phyloP scores from a whole-genome alignment of 2,888 invertebrate genomes.

The Archips xylosteana region DNA sequence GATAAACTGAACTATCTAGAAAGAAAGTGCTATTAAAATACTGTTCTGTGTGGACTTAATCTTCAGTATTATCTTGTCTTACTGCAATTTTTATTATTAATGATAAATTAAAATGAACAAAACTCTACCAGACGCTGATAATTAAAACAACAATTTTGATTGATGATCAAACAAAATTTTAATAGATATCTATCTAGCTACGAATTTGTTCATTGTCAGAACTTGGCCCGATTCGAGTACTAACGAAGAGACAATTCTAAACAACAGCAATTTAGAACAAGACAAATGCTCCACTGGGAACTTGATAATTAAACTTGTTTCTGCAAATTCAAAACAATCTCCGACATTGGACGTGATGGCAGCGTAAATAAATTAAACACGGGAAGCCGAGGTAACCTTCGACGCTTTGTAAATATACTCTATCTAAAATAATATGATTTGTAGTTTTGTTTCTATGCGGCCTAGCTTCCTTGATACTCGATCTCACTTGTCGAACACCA shows the following conservation, averaged over 20 bases:
- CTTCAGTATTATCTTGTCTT: no score
- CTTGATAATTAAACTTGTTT: conserved; percentile 29
- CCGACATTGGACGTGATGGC: conserved; percentile 16
- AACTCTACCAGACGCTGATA: neutral
- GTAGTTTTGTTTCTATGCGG: neutral
- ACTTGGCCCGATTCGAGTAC: conserved; percentile 16
- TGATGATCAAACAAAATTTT: conserved; percentile 4
- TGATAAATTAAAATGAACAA: neutral
- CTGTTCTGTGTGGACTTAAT: no score
- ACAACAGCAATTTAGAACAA: conserved; percentile 25
- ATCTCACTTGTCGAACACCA: no score
- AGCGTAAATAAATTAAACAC: conserved; percentile 30
- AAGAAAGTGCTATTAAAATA: no score
- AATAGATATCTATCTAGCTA: neutral
- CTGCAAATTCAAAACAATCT: conserved; percentile 8
- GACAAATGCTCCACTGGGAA: conserved; percentile 15
- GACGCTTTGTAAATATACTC: conserved; percentile 7
- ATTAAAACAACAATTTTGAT: neutral
- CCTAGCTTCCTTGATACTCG: neutral
- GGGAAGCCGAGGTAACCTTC: conserved; percentile 21
- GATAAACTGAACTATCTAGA: no score
- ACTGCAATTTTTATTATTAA: neutral
- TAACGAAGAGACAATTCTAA: conserved; percentile 21
- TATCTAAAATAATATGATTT: neutral
- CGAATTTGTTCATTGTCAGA: conserved; percentile 14